Evolutionary conservation across 1,140 invertebrate genomes (phyloP).

Genomic region (Steinernema khuongi): DNA sequence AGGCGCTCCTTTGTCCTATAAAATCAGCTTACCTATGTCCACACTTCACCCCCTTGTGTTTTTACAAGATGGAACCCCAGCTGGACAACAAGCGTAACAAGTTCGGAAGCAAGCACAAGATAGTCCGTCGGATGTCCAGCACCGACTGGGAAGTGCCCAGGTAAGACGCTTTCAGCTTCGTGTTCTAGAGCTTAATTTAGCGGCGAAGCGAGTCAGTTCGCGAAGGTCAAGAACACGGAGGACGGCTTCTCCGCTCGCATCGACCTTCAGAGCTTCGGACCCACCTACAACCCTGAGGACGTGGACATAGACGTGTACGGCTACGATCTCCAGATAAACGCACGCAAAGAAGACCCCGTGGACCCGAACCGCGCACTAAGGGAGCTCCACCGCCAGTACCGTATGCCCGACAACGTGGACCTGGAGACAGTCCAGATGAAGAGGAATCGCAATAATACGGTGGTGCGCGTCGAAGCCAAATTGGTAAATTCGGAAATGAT

Average conservation of each 20-base stretch:
- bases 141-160: neutral
- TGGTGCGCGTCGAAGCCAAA: neutral
- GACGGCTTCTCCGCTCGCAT: neutral
- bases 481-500: no score
- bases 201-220: neutral
- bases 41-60: no score
- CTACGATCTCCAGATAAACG: conserved; percentile 4
- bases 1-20: no score
- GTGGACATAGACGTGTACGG: neutral
- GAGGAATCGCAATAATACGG: neutral
- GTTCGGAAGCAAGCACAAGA: neutral
- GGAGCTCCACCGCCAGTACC: conserved; percentile 4
- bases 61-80: neutral
- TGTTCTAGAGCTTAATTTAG: neutral
- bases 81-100: neutral
- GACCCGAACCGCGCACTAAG: neutral
- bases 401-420: conserved; percentile 4
- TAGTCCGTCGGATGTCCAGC: neutral
- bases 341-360: neutral
- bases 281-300: neutral
- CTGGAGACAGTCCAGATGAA: neutral
- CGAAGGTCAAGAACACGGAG: neutral
- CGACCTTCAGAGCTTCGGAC: neutral
- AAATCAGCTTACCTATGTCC: no score
- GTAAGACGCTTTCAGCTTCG: neutral